Conservation (phyloP, 2,113 vertebrate genomes). For the Lipotes vexillifer region DNA sequence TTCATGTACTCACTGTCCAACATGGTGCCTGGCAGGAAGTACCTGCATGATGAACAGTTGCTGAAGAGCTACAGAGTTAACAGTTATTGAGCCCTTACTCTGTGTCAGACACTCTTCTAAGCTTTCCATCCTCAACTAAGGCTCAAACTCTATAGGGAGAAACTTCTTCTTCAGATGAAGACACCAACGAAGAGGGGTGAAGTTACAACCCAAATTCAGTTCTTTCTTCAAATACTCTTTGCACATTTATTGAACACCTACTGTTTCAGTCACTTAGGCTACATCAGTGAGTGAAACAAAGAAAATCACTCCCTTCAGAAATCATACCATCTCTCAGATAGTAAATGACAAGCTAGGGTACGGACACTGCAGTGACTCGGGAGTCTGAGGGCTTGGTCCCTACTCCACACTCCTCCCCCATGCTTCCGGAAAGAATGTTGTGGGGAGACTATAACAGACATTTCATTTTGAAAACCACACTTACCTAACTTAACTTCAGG, state of each 20-base stretch:
- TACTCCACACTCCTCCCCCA: accelerated
- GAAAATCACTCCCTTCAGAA: background rate
- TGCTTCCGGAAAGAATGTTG: background rate
- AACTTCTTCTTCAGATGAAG: background rate
- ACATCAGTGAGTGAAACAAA: background rate
- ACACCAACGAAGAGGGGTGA: background rate
- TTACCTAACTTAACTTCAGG: background rate
- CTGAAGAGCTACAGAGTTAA: background rate
- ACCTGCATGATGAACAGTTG: accelerated
- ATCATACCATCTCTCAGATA: background rate
- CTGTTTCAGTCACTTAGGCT: background rate
- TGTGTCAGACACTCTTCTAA: background rate
- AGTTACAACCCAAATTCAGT: background rate
- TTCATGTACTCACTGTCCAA: accelerated
- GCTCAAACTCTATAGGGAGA: background rate
- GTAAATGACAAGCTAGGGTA: background rate
- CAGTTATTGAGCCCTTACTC: background rate
- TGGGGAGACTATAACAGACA: background rate
- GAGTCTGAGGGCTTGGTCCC: background rate
- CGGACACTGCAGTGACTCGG: background rate
- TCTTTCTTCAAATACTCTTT: background rate
- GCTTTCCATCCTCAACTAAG: background rate
- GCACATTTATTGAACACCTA: background rate
- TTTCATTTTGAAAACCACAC: background rate
- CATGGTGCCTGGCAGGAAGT: background rate